Evolutionary conservation across 2,113 vertebrate species (phyloP), one percentile per base, ranked within the genome.

Genomic region (Cololabis saira): DNA sequence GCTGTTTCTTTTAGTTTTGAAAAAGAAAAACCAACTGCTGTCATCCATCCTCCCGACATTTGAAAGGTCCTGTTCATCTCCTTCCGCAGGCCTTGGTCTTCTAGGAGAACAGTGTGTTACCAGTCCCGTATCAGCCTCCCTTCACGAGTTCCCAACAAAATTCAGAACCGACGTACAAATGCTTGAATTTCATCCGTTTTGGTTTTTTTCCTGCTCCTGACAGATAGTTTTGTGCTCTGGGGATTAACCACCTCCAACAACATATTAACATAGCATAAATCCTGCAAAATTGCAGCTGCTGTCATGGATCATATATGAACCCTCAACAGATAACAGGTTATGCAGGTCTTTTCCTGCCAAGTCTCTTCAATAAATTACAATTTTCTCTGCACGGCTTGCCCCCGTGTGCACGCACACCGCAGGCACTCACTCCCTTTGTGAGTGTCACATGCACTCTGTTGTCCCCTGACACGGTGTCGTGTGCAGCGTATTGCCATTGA

Each of bases 401-500:
- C 41, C 43, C 68, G 64, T 62, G 48, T 37, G 69, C 56, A 27
- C 17, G 44, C 70, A 74, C 59, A 73, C 59, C 57, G 13, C 63
- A 44, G 63, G 73, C 76, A 62, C 30, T 49, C 72, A 64, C 66
- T 30, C 44, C 37, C 42, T 19, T 48, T 49, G 5, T n/a, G 5
- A 58, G 33, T 44, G 53, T 48, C 60, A 65, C 4, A 43, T 16
- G 44, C 14, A 27, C 24, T 62, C 45, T 43, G 1, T 14, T 30
- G 63, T 33, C 56, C n/a, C 30, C 49, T 49, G 53, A 58, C 42
- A 55, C 60, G 71, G 68, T 65, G 64, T 66, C 72, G 55, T 68
- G 42, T 84, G 63, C 22, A 62, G 33, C n/a, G 48, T 5, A 54
- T 90, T 67, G 56, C 87, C 61, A 59, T 77, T 58, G 87, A 62